These are phyloP conservation scores for Crepidodera aurea DNA, from an alignment of 2,888 invertebrate species.

Conservation along the genomic window DNA sequence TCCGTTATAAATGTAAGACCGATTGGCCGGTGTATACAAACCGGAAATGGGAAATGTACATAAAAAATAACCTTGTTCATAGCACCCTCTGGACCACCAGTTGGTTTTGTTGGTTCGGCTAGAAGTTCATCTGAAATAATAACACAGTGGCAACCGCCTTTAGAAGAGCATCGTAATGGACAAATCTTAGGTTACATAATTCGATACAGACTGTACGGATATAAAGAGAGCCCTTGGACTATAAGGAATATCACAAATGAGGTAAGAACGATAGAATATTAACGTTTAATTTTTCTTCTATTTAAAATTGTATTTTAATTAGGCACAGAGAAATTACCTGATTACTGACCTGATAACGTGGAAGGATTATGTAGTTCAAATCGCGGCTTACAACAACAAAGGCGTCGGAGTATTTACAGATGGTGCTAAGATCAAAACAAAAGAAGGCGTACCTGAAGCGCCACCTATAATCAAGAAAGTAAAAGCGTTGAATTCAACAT, in stretches of 20 bases:
- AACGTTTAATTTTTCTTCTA: conserved; percentile 8
- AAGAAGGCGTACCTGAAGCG: conserved; percentile 94
- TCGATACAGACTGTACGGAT: conserved; percentile 89
- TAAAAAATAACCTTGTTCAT: conserved; percentile 15
- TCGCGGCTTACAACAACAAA: conserved; percentile 96
- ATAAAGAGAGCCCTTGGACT: conserved; percentile 92
- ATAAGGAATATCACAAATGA: conserved; percentile 92
- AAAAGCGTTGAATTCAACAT: conserved; percentile 85
- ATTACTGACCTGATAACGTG: conserved; percentile 95
- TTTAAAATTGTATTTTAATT: conserved; percentile 37
- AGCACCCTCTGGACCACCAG: conserved; percentile 97
- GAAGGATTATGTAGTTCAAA: conserved; percentile 96
- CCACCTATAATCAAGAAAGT: conserved; percentile 85
- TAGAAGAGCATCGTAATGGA: conserved; percentile 94
- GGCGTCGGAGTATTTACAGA: conserved; percentile 94
- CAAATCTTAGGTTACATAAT: conserved; percentile 93
- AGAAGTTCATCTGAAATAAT: conserved; percentile 94
- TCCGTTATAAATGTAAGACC: too few relatives aligned
- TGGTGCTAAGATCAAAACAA: conserved; percentile 91
- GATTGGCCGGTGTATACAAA: too few relatives aligned
- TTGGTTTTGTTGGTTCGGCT: conserved; percentile 93
- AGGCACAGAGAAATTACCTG: conserved; percentile 86
- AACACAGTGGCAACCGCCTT: conserved; percentile 95
- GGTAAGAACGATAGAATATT: conserved; percentile 42
- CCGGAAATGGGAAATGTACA: too few relatives aligned